Percentiles rank a stretch among this genome's conserved stretches.
phyloP scores from a whole-genome alignment of 2,797 vertebrate species.

The Bufotes viridis region DNA sequence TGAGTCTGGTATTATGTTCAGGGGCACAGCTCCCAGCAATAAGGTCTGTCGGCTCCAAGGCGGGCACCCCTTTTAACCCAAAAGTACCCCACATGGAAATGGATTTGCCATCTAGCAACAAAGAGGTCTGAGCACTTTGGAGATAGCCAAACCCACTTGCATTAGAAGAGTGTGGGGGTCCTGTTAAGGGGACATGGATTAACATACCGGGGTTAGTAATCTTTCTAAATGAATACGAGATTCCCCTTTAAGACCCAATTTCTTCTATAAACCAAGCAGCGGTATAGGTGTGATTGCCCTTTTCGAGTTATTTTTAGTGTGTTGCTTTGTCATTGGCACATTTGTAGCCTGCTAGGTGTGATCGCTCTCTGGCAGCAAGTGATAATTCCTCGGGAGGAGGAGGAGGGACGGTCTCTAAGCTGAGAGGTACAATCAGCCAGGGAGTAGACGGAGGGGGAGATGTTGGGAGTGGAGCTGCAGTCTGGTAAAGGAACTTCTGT shows the following conservation, averaged over 20 bases:
- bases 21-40: no score
- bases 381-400: neutral
- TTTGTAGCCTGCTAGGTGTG: neutral
- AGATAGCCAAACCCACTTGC: no score
- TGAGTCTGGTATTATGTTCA: no score
- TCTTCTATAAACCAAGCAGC: neutral
- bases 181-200: no score
- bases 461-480: neutral
- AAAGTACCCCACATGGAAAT: no score
- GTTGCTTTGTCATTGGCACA: neutral
- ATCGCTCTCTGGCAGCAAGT: neutral
- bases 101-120: no score
- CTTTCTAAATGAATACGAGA: neutral
- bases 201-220: no score
- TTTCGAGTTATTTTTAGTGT: neutral
- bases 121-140: no score
- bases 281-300: neutral
- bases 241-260: neutral
- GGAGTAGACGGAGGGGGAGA: neutral
- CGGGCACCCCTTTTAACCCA: no score
- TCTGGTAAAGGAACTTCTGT: neutral
- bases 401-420: neutral
- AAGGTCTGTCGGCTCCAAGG: no score
- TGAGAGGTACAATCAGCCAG: neutral
- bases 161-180: no score